Percentiles rank a stretch among this genome's conserved stretches.
These are phyloP conservation scores for Bedellia somnulentella DNA, from an alignment of 2,888 invertebrate genomes.

Conservation along the genomic window DNA sequence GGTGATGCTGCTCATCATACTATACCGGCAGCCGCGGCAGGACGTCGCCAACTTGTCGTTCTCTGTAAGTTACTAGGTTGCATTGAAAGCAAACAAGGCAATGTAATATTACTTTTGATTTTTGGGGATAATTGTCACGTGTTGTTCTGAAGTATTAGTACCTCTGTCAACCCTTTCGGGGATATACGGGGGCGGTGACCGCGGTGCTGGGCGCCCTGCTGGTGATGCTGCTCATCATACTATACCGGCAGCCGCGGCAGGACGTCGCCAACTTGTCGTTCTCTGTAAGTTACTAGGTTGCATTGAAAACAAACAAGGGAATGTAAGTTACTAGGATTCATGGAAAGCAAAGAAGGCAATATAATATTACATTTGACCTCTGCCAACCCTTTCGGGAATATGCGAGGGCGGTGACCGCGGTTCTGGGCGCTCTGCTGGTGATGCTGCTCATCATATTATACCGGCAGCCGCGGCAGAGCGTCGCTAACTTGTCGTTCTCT, in stretches of 20 bases:
- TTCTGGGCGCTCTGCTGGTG: conserved; percentile 55
- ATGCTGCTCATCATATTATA: conserved; percentile 62
- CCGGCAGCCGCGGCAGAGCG: conserved; percentile 66
- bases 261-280: conserved; percentile 7
- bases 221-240: conserved; percentile 56
- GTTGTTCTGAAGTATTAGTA: too few species aligned
- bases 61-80: conserved; percentile 66
- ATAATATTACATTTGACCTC: too few species aligned
- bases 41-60: conserved; percentile 57
- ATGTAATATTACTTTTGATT: too few species aligned
- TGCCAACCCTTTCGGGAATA: too few species aligned
- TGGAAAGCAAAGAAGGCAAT: too few species aligned
- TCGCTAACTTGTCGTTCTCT: conserved; percentile 63
- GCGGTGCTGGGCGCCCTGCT: conserved; percentile 51
- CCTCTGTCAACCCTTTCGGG: too few species aligned
- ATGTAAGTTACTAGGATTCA: too few species aligned
- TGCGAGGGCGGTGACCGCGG: too few species aligned
- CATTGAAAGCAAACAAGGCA: too few species aligned
- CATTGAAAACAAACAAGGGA: too few species aligned
- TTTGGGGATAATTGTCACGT: too few species aligned
- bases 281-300: too few species aligned
- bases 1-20: conserved; percentile 56
- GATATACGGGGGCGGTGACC: conserved; percentile 40
- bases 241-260: conserved; percentile 71
- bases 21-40: conserved; percentile 71